These are phyloP conservation scores for Edolisoma coerulescens DNA, from an alignment of 2,113 vertebrate species.

Conservation along the genomic window DNA sequence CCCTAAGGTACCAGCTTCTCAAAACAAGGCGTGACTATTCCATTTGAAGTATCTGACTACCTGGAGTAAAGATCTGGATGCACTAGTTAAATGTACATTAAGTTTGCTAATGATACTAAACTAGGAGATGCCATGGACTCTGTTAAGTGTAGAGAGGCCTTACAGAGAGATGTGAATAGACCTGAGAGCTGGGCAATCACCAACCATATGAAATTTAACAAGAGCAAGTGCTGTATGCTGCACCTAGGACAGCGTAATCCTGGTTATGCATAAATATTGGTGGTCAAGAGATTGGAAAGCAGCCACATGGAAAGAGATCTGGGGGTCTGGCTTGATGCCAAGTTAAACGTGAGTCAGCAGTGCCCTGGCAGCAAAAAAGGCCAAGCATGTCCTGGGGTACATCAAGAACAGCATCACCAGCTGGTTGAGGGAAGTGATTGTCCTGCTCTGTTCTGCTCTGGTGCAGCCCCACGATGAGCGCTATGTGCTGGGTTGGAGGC, in stretches of 20 bases:
- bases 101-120: background rate
- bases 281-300: background rate
- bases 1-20: background rate
- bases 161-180: background rate
- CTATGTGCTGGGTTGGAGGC: background rate
- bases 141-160: background rate
- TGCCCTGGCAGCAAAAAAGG: background rate
- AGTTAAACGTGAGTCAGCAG: background rate
- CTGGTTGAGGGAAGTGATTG: accelerated
- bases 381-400: background rate
- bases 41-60: background rate
- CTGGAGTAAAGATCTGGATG: background rate
- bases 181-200: background rate
- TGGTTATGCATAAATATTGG: background rate
- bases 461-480: accelerated
- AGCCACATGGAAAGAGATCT: background rate
- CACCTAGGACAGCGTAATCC: background rate
- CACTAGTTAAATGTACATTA: background rate
- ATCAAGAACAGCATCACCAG: background rate
- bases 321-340: background rate
- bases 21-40: background rate
- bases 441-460: background rate
- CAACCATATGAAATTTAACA: background rate
- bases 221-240: background rate
- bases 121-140: background rate